Evolutionary conservation across 1,140 invertebrate species (phyloP), one percentile per base, ranked within the genome.

Genomic region (Limonius californicus): DNA sequence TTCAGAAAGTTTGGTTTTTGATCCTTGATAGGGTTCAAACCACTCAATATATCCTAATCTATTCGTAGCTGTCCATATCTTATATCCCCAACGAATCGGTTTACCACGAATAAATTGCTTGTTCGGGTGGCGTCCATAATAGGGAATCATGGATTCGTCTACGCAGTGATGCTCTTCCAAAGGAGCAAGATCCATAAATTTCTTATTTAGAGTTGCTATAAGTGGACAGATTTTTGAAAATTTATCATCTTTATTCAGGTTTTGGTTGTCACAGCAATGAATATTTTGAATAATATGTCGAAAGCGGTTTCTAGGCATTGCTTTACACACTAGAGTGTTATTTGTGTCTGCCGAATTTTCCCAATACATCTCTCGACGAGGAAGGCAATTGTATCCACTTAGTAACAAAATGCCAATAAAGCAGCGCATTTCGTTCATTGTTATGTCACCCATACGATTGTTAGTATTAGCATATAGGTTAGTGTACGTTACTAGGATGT

Each of bases 151-250:
- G n/a, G n/a, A n/a, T n/a, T n/a, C n/a, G n/a, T n/a, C n/a, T n/a
- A n/a, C 72, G 57, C 70, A 73, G 58, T 70, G 64, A 27, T 62
- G 15, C 45, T 69, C 54, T 43, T 67, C 63, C 30, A 21, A 47
- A 16, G 47, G 59, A 45, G 50, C 50, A 54, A 20, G 14, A 12
- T 54, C 50, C 4, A 20, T 7, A 16, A 54, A 54, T n/a, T 43
- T 59, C 27, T 45, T 6, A 18, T 18, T 67, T 35, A 68, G 15
- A 19, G n/a, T 15, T 11, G 50, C 23, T 18, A 72, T 59, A 8
- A 72, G 61, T 30, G 60, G 65, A 54, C 68, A 64, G 15, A 76
- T 11, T 70, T 76, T 77, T 16, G 65, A 43, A 68, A 69, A 75
- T 57, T 67, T 70, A 54, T 76, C 68, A 72, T 39, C 64, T 43